A percentile compares a stretch with the other conserved stretches of the same genome.
Evolutionary conservation across 2,797 vertebrate genomes (phyloP).

Genomic region (Syncerus caffer): DNA sequence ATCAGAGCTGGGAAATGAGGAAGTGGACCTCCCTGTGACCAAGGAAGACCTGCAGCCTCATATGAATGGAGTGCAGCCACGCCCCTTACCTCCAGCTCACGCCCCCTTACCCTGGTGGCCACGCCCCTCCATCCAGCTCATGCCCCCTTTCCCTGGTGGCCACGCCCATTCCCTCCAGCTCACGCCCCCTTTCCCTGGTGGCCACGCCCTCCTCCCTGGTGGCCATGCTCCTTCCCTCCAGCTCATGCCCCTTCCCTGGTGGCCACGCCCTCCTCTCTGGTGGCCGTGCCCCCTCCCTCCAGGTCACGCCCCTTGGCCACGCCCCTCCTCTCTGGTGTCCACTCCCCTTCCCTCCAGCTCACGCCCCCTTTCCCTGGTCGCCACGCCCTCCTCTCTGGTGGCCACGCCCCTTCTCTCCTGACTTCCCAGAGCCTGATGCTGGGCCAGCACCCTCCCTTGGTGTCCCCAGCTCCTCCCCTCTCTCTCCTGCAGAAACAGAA

Average conservation of each 20-base stretch:
- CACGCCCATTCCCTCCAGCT: not conserved
- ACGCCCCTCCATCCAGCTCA: not conserved
- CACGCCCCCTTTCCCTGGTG: too few relatives aligned
- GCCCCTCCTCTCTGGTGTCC: not conserved
- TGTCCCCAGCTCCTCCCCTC: accelerated
- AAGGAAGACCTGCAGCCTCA: too few relatives aligned
- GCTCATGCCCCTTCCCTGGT: too few relatives aligned
- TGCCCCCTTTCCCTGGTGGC: not conserved
- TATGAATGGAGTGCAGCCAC: not conserved
- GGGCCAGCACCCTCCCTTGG: not conserved
- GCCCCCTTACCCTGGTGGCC: not conserved
- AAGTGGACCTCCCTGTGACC: not conserved
- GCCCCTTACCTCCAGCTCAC: not conserved
- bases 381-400: not conserved
- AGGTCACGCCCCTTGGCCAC: too few relatives aligned
- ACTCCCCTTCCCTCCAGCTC: accelerated
- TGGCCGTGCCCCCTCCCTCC: too few relatives aligned
- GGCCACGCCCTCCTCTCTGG: too few relatives aligned
- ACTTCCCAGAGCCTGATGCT: not conserved
- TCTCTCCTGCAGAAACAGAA: not conserved
- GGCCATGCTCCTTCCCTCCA: too few relatives aligned
- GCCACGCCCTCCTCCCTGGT: too few relatives aligned
- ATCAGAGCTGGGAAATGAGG: not conserved
- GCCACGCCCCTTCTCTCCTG: not conserved
- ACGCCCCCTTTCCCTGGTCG: not conserved